These are phyloP conservation scores for Coregonus clupeaformis DNA, from an alignment of 2,113 vertebrate genomes.

Conservation along the genomic window DNA sequence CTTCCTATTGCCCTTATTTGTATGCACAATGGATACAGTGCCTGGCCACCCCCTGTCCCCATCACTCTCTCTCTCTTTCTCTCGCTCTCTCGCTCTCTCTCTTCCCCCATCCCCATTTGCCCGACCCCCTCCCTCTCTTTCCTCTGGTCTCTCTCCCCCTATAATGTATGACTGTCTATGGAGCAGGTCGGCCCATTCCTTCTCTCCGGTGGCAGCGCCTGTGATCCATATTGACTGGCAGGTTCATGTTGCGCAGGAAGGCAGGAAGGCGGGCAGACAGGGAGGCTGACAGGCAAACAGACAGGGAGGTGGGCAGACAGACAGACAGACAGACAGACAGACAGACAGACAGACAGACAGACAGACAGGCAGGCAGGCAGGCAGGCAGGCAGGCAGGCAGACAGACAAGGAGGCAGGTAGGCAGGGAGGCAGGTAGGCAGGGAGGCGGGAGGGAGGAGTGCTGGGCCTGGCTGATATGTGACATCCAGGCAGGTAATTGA, in stretches of 20 bases:
- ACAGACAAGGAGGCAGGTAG: too few relatives aligned
- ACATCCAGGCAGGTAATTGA: slow-evolving; percentile 24
- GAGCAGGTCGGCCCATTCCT: slow-evolving; percentile 9
- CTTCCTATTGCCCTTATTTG: slow-evolving; percentile 14
- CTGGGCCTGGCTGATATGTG: slow-evolving; percentile 23
- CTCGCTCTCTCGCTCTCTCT: neutral
- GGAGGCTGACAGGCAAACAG: neutral
- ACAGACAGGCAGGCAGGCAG: too few relatives aligned
- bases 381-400: too few relatives aligned
- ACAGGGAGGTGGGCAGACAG: too few relatives aligned
- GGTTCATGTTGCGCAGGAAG: slow-evolving; percentile 34
- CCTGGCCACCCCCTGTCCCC: slow-evolving; percentile 20
- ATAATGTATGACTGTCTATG: neutral
- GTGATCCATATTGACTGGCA: slow-evolving; percentile 43
- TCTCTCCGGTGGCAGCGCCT: slow-evolving; percentile 31
- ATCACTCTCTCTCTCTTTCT: neutral
- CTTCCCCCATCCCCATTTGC: neutral
- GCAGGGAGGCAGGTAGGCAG: too few relatives aligned
- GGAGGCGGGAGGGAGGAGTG: slow-evolving; percentile 7
- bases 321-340: too few relatives aligned
- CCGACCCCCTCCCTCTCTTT: neutral
- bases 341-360: too few relatives aligned
- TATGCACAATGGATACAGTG: slow-evolving; percentile 35
- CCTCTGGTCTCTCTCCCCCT: neutral
- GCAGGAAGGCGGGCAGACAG: neutral